These are phyloP conservation scores for Neogobius melanostomus DNA, from an alignment of 2,113 vertebrate genomes.

Conservation along the genomic window DNA sequence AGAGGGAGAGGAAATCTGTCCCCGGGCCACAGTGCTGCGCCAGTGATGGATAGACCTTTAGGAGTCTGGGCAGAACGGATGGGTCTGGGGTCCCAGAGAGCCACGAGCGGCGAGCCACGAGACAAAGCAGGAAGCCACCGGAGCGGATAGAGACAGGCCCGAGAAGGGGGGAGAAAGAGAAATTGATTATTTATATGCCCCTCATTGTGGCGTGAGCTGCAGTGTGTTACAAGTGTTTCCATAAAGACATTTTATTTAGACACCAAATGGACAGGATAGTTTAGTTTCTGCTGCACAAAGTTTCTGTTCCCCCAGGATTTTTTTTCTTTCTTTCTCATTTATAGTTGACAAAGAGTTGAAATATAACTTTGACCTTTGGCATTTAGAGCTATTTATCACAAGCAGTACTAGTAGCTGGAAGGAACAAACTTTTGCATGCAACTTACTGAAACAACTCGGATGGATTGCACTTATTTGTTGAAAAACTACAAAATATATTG, in stretches of 20 bases:
- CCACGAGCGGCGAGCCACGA: conserved; percentile 43
- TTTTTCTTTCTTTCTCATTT: too few relatives aligned
- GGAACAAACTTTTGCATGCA: not conserved
- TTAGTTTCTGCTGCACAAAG: conserved; percentile 2
- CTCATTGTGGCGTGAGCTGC: conserved; percentile 3
- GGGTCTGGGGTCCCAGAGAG: conserved; percentile 63
- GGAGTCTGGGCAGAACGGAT: conserved; percentile 67
- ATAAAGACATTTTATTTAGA: conserved; percentile 2
- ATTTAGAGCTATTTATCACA: not conserved
- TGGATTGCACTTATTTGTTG: too few relatives aligned
- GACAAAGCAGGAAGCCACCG: conserved; percentile 18
- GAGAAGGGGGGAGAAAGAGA: conserved; percentile 16
- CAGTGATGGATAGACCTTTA: conserved; percentile 75
- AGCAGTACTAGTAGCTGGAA: not conserved
- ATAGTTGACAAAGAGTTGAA: not conserved
- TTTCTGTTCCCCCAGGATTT: not conserved
- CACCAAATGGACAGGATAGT: conserved; percentile 19
- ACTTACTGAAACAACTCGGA: not conserved
- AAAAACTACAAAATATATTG: not conserved
- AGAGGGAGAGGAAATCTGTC: conserved; percentile 74
- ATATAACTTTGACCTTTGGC: conserved; percentile 5
- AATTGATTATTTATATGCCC: conserved; percentile 5
- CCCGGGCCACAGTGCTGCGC: conserved; percentile 63
- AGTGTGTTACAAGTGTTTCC: conserved; percentile 10
- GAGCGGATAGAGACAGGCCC: conserved; percentile 11